phyloP scores from a whole-genome alignment of 2,888 invertebrate species.

The Leptopterna dolabrata region DNA sequence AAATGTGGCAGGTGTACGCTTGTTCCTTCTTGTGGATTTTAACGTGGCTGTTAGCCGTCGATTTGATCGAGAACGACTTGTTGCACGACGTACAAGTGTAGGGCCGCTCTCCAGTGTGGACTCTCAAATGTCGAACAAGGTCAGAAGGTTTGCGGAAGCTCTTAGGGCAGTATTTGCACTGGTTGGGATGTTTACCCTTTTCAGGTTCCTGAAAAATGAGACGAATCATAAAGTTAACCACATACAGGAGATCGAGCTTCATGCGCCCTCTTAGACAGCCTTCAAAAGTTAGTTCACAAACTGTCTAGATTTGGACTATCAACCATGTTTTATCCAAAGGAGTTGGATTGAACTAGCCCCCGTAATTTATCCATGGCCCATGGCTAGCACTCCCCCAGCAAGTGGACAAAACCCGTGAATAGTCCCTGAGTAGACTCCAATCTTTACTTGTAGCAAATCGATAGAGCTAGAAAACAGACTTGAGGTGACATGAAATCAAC shows the following conservation, averaged over 20 bases:
- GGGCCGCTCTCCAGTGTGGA: slow-evolving; percentile 75
- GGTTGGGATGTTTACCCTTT: slow-evolving; percentile 66
- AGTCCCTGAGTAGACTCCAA: too few species aligned
- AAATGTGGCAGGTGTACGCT: slow-evolving; percentile 73
- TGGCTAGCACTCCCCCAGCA: too few species aligned
- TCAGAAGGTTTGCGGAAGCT: slow-evolving; percentile 76
- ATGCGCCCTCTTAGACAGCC: background rate
- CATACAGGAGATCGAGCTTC: too few species aligned
- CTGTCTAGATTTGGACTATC: too few species aligned
- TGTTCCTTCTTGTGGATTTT: slow-evolving; percentile 72
- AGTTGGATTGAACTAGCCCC: too few species aligned
- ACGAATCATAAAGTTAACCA: background rate
- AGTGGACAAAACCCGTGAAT: too few species aligned
- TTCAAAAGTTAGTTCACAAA: background rate
- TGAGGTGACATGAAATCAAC: too few species aligned
- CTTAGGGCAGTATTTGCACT: slow-evolving; percentile 73
- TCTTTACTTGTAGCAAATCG: too few species aligned
- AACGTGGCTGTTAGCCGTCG: slow-evolving; percentile 74
- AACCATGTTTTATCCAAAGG: too few species aligned
- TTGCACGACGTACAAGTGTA: slow-evolving; percentile 71
- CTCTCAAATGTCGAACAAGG: slow-evolving; percentile 71
- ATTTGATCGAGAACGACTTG: slow-evolving; percentile 75
- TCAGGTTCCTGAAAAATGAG: background rate
- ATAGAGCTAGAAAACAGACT: too few species aligned
- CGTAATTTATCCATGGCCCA: too few species aligned